Percentiles rank a stretch among this genome's conserved stretches.
Evolutionary conservation across 2,888 invertebrate species (phyloP).

Genomic region (Chironomus tentans): DNA sequence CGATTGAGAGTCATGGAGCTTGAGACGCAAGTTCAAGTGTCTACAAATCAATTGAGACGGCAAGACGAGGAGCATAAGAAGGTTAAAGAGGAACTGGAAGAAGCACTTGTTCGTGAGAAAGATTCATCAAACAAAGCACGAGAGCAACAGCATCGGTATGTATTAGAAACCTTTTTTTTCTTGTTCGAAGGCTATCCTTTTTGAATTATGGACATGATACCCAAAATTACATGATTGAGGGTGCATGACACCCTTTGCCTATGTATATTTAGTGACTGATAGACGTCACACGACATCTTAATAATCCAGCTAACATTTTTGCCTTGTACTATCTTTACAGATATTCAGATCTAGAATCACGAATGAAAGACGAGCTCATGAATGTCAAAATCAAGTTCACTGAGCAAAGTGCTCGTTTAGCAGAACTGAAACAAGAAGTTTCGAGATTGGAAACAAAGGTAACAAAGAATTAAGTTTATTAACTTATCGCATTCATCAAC

Average conservation of each 20-base stretch:
- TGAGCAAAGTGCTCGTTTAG: slow-evolving; percentile 87
- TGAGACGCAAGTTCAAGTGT: slow-evolving; percentile 89
- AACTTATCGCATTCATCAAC: background rate
- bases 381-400: slow-evolving; percentile 89
- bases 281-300: no score
- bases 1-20: slow-evolving; percentile 92
- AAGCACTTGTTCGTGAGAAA: slow-evolving; percentile 60
- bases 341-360: slow-evolving; percentile 43
- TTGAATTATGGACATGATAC: no score
- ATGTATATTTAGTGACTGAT: no score
- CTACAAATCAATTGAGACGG: slow-evolving; percentile 76
- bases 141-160: slow-evolving; percentile 71
- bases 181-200: no score
- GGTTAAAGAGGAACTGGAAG: slow-evolving; percentile 69
- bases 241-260: no score
- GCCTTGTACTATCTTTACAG: slow-evolving; percentile 30
- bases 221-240: no score
- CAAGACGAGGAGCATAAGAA: slow-evolving; percentile 90
- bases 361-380: slow-evolving; percentile 80
- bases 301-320: background rate
- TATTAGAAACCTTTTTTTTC: background rate
- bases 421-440: slow-evolving; percentile 87
- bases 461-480: slow-evolving; percentile 13
- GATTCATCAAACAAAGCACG: slow-evolving; percentile 67
- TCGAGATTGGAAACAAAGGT: slow-evolving; percentile 89